These are phyloP conservation scores for Galleria mellonella DNA, from an alignment of 1,140 invertebrate species.

Conservation along the genomic window DNA sequence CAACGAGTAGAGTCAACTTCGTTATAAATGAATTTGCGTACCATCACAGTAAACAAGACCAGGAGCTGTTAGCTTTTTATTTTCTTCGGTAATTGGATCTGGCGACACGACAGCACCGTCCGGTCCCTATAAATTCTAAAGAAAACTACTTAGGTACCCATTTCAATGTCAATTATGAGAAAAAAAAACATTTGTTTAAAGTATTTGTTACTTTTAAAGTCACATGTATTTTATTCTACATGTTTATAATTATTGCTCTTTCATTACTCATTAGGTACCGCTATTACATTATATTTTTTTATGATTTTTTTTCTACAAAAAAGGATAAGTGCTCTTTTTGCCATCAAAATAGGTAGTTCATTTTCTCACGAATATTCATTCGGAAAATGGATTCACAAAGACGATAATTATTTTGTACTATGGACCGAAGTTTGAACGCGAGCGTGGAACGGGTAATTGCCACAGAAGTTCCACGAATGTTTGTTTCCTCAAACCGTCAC, in stretches of 20 bases:
- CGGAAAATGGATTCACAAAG: not conserved
- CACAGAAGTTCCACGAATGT: slow-evolving; percentile 5
- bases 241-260: no score
- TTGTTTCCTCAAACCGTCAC: slow-evolving; percentile 1
- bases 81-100: slow-evolving; percentile 27
- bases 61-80: slow-evolving; percentile 29
- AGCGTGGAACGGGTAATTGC: slow-evolving; percentile 4
- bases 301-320: no score
- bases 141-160: no score
- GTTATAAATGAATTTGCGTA: slow-evolving; percentile 23
- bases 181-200: not conserved
- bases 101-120: slow-evolving; percentile 10
- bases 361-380: not conserved
- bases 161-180: no score
- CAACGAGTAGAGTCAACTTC: slow-evolving; percentile 14
- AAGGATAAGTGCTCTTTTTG: no score
- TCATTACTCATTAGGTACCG: no score
- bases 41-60: slow-evolving; percentile 18
- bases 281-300: no score
- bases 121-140: not conserved
- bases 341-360: not conserved
- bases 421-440: not conserved
- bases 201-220: no score
- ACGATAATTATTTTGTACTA: slow-evolving; percentile 12
- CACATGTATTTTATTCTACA: no score